A percentile compares a stretch with the other conserved stretches of the same genome.
Conservation (phyloP, 2,888 invertebrate genomes). For the Empis stercorea region DNA sequence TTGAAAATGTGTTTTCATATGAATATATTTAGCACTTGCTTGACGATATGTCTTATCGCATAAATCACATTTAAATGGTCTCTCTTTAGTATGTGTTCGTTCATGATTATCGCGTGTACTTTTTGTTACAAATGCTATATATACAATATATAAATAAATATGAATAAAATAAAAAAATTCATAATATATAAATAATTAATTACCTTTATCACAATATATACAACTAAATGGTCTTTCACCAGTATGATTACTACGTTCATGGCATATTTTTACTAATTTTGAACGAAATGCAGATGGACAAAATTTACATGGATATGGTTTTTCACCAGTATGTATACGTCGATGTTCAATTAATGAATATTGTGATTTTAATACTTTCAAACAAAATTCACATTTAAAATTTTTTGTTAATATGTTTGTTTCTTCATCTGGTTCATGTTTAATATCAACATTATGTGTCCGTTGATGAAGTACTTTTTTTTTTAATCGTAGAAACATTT, state of each 20-base stretch:
- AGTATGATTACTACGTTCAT: not conserved
- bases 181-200: not conserved
- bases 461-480: too few relatives aligned
- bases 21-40: not conserved
- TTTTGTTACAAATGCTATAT: too few relatives aligned
- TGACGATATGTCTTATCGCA: not conserved
- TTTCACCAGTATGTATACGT: not conserved
- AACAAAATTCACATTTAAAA: not conserved
- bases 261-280: not conserved
- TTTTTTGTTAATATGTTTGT: too few relatives aligned
- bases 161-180: too few relatives aligned
- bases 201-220: not conserved
- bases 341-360: not conserved
- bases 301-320: not conserved
- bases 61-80: not conserved
- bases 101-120: not conserved
- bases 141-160: too few relatives aligned
- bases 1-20: not conserved
- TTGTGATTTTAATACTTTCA: not conserved
- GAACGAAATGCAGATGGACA: conserved; percentile 13
- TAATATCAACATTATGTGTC: too few relatives aligned
- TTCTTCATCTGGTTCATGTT: too few relatives aligned
- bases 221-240: not conserved
- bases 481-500: not conserved
- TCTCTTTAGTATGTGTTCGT: not conserved